A percentile compares a stretch with the other conserved stretches of the same genome.
These are phyloP conservation scores for Calameuta filiformis DNA, from an alignment of 2,888 invertebrate species.

Conservation along the genomic window DNA sequence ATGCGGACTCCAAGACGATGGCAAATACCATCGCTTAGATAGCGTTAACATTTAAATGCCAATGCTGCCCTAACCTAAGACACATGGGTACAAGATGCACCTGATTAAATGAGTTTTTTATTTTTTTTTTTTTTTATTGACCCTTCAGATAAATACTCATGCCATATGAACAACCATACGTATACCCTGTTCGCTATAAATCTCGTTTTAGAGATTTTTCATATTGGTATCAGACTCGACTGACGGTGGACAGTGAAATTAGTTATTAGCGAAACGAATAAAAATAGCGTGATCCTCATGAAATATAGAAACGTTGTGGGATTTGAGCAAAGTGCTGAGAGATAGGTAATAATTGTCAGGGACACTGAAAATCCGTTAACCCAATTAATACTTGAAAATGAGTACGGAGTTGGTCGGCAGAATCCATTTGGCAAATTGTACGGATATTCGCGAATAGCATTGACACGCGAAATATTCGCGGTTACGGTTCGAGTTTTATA, in stretches of 20 bases:
- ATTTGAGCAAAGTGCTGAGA: background rate
- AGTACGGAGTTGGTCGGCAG: background rate
- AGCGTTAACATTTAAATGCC: conserved; percentile 64
- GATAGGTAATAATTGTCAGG: background rate
- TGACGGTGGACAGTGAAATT: background rate
- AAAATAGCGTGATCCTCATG: background rate
- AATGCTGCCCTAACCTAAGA: conserved; percentile 40
- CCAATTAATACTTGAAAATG: background rate
- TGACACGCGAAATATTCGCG: background rate
- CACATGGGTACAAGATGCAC: conserved; percentile 17
- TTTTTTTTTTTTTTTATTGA: background rate
- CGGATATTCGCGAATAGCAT: background rate
- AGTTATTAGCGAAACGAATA: background rate
- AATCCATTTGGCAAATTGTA: background rate
- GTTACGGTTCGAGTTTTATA: background rate
- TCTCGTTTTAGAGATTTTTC: background rate
- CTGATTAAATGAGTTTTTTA: background rate
- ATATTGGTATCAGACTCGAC: too few relatives aligned
- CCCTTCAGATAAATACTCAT: background rate
- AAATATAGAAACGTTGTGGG: background rate
- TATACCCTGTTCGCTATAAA: background rate
- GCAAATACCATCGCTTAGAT: conserved; percentile 57
- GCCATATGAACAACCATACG: background rate
- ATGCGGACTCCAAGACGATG: conserved; percentile 26
- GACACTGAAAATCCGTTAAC: background rate